Conservation (phyloP, 2,797 vertebrate genomes). For the Vespertilio murinus region DNA sequence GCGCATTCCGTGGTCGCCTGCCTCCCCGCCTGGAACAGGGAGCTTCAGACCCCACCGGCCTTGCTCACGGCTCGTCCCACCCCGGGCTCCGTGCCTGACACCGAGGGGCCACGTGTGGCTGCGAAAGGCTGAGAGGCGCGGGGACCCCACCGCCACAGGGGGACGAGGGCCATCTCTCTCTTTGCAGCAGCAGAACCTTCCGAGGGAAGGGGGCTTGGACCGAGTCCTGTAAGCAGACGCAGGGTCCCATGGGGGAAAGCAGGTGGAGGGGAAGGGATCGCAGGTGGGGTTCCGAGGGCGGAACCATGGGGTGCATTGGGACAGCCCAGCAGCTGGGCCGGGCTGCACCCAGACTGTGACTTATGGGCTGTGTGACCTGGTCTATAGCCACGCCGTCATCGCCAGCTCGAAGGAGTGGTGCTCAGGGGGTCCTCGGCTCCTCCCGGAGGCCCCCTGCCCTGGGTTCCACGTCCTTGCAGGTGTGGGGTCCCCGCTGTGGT, state of each 20-base stretch:
- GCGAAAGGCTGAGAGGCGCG: background rate
- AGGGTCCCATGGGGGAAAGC: background rate
- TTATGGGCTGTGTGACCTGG: background rate
- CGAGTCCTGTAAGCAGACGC: background rate
- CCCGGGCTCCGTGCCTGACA: background rate
- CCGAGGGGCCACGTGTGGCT: accelerated
- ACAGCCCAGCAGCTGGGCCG: background rate
- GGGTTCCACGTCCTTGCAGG: accelerated
- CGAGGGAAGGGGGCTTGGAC: background rate
- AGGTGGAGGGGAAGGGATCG: background rate
- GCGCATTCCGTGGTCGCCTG: background rate
- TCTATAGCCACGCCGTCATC: background rate
- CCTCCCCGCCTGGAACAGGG: background rate
- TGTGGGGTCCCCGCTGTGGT: background rate
- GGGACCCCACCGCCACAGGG: background rate
- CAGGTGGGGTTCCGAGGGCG: background rate
- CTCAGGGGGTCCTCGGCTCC: background rate
- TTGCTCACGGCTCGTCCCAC: background rate
- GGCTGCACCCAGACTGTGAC: too few species aligned
- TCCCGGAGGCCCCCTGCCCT: background rate
- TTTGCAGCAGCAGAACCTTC: background rate
- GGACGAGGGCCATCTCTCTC: background rate
- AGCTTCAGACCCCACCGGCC: background rate
- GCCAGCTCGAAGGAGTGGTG: background rate
- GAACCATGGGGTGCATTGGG: background rate